Evolutionary conservation across 2,797 vertebrate species (phyloP).

Genomic region (Adrianichthys oophorus): DNA sequence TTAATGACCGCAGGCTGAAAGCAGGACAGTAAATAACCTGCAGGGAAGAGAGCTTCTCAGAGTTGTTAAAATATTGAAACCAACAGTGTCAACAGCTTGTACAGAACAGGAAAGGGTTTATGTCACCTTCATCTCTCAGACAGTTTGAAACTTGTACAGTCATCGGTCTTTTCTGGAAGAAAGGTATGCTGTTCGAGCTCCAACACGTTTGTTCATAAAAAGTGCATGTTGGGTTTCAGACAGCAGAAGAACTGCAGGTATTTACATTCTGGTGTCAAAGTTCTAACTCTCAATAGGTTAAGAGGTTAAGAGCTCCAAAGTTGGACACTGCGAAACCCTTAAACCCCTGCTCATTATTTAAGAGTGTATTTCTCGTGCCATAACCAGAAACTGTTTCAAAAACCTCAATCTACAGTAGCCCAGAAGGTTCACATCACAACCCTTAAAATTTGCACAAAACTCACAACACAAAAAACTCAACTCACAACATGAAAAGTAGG

Average conservation of each 20-base stretch:
- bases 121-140: background rate
- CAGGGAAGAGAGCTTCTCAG: background rate
- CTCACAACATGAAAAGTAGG: too few species aligned
- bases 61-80: background rate
- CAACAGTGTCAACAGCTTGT: background rate
- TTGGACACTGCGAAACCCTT: too few species aligned
- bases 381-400: too few species aligned
- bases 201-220: constrained; percentile 6
- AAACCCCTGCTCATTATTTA: too few species aligned
- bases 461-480: too few species aligned
- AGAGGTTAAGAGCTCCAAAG: too few species aligned
- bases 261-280: background rate
- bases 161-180: background rate
- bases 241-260: constrained; percentile 1
- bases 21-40: background rate
- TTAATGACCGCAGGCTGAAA: too few species aligned
- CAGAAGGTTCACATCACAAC: too few species aligned
- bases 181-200: constrained; percentile 25
- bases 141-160: constrained; percentile 3
- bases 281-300: too few species aligned
- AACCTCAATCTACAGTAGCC: too few species aligned
- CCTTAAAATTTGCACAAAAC: too few species aligned
- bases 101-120: background rate
- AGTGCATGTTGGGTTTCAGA: background rate
- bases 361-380: too few species aligned